phyloP scores from a whole-genome alignment of 1,140 invertebrate species.

The Odontomachus brunneus region DNA sequence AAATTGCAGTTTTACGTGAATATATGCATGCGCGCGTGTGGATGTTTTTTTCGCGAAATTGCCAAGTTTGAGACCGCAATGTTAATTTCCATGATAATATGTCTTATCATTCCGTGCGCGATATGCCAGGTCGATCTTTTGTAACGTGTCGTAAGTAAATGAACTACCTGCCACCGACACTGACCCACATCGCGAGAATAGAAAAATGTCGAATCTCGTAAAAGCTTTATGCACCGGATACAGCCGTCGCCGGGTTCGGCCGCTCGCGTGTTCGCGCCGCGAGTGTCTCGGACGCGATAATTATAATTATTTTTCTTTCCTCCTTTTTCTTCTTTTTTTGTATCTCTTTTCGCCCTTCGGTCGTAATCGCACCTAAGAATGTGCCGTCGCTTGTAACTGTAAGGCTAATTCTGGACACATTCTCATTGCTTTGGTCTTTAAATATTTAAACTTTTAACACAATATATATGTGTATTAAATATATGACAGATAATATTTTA shows the following conservation, averaged over 20 bases:
- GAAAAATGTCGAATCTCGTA: conserved; percentile 67
- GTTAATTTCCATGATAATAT: conserved; percentile 32
- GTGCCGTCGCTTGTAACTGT: too few relatives aligned
- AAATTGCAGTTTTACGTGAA: neutral
- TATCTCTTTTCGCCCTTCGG: too few relatives aligned
- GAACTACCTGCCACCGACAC: conserved; percentile 38
- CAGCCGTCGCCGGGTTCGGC: conserved; percentile 7
- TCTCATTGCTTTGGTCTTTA: too few relatives aligned
- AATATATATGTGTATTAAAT: too few relatives aligned
- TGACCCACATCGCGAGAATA: conserved; percentile 71
- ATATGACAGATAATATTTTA: too few relatives aligned
- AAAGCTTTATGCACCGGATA: conserved; percentile 61
- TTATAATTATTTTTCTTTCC: neutral
- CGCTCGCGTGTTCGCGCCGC: neutral
- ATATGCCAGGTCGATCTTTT: conserved; percentile 29
- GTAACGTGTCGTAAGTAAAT: conserved; percentile 46
- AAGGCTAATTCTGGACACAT: too few relatives aligned
- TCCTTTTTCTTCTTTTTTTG: too few relatives aligned
- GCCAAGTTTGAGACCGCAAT: conserved; percentile 4
- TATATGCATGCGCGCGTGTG: too few relatives aligned
- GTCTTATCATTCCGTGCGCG: conserved; percentile 5
- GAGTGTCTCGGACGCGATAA: conserved; percentile 2
- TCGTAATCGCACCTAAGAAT: too few relatives aligned
- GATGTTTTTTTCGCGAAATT: conserved; percentile 2
- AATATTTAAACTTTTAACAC: too few relatives aligned